These are phyloP conservation scores for Spilogale gracilis DNA, from an alignment of 2,113 vertebrate genomes.

Conservation along the genomic window DNA sequence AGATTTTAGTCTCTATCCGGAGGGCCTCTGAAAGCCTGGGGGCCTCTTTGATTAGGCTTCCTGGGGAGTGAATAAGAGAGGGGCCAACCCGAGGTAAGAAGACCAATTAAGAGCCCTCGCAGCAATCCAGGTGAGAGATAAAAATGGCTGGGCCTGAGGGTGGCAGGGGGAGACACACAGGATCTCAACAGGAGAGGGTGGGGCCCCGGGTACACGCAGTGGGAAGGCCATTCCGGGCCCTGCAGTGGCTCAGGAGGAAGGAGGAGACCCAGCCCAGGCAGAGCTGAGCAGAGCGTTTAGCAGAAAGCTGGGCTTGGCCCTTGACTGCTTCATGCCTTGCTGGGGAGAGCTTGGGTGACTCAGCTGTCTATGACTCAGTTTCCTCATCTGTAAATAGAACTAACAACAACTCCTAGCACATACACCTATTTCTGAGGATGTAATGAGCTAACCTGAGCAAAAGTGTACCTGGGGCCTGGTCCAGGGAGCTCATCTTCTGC, in stretches of 20 bases:
- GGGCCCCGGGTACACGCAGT: neutral
- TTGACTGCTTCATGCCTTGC: neutral
- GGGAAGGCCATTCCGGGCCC: accelerated
- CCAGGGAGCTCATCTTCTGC: neutral
- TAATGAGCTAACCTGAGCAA: neutral
- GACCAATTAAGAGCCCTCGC: neutral
- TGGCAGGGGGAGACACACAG: neutral
- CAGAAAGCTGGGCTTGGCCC: neutral
- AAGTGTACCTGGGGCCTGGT: neutral
- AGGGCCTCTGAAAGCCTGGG: neutral
- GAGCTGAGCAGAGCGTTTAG: accelerated
- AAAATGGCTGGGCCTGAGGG: neutral
- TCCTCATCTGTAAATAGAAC: neutral
- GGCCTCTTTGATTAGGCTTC: neutral
- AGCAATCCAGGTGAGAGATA: slow-evolving; percentile 21
- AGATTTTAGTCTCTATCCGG: neutral
- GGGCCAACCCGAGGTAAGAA: neutral
- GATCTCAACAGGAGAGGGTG: neutral
- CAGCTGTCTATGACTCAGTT: slow-evolving; percentile 37
- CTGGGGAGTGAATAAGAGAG: neutral
- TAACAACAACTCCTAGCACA: neutral
- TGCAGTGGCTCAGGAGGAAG: accelerated
- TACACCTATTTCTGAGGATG: neutral
- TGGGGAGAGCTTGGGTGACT: neutral
- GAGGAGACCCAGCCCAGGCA: neutral